Evolutionary conservation across 2,888 invertebrate genomes (phyloP).

Genomic region (Ennomos fuscantarius): DNA sequence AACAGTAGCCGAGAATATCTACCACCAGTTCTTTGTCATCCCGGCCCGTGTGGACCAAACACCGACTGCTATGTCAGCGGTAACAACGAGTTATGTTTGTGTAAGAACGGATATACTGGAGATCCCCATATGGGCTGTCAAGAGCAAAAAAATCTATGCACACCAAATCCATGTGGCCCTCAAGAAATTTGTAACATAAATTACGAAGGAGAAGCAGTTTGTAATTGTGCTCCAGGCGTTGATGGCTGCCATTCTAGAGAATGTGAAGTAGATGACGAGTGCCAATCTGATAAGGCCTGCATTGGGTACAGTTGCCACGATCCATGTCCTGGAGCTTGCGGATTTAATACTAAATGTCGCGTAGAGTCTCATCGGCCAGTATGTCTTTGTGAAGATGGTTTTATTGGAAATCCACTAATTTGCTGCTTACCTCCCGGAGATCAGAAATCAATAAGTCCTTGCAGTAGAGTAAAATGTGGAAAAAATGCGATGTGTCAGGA

Average conservation of each 20-base stretch:
- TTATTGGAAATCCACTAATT: slow-evolving; percentile 91
- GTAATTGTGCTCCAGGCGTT: slow-evolving; percentile 89
- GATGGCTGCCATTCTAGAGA: slow-evolving; percentile 91
- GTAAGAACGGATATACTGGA: slow-evolving; percentile 90
- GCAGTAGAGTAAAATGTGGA: slow-evolving; percentile 91
- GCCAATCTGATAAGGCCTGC: slow-evolving; percentile 89
- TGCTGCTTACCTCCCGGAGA: slow-evolving; percentile 88
- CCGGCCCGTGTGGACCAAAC: slow-evolving; percentile 93
- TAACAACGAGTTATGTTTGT: slow-evolving; percentile 94
- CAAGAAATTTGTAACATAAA: slow-evolving; percentile 90
- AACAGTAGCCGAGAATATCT: slow-evolving; percentile 79
- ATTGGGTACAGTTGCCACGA: slow-evolving; percentile 92
- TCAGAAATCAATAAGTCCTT: slow-evolving; percentile 86
- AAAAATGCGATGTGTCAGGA: slow-evolving; percentile 91
- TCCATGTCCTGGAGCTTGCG: slow-evolving; percentile 93
- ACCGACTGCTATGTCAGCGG: slow-evolving; percentile 93
- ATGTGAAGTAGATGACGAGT: slow-evolving; percentile 92
- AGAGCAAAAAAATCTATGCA: slow-evolving; percentile 89
- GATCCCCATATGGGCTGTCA: slow-evolving; percentile 93
- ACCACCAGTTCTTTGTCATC: slow-evolving; percentile 88
- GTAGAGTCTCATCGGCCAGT: slow-evolving; percentile 92
- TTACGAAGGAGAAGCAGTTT: slow-evolving; percentile 88
- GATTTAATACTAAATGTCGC: slow-evolving; percentile 89
- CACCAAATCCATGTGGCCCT: slow-evolving; percentile 92
- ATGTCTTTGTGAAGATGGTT: slow-evolving; percentile 89